Conservation (phyloP, 1,140 invertebrate genomes). For the Macrostomum lignano region DNA sequence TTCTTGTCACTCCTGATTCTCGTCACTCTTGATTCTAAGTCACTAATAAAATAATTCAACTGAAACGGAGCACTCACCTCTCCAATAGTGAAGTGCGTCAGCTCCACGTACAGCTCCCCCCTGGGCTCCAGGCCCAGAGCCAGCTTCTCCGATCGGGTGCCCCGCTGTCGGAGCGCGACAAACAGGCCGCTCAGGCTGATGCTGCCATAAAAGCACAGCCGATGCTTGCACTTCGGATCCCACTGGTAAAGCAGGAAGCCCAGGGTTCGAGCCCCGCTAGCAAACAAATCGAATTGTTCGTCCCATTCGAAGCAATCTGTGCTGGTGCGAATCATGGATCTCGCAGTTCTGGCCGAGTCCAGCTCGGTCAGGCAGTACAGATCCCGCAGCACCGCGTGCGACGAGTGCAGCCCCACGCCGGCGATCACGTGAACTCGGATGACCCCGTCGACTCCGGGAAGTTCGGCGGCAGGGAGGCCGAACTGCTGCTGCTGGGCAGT, state of each 20-base stretch:
- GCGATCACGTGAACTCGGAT: conserved; percentile 3
- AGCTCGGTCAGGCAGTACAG: conserved; percentile 85
- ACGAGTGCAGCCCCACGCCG: conserved; percentile 2
- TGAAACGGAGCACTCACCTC: too few relatives aligned
- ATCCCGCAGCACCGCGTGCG: conserved; percentile 35
- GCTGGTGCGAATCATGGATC: conserved; percentile 80
- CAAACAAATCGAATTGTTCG: conserved; percentile 82
- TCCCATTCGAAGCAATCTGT: conserved; percentile 96
- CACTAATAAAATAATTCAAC: too few relatives aligned
- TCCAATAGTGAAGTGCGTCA: conserved; percentile 42
- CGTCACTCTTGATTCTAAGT: too few relatives aligned
- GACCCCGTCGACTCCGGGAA: conserved; percentile 1
- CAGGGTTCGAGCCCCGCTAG: conserved; percentile 54
- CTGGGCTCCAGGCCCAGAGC: conserved; percentile 56
- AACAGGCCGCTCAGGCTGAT: conserved; percentile 11
- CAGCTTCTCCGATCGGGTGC: conserved; percentile 29
- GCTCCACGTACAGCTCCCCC: conserved; percentile 68
- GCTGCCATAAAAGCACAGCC: conserved; percentile 24
- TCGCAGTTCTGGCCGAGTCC: conserved; percentile 76
- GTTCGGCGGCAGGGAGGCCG: too few relatives aligned
- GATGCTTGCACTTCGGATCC: conserved; percentile 43
- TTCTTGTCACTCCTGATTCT: too few relatives aligned
- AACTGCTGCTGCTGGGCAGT: too few relatives aligned
- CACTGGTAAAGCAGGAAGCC: conserved; percentile 88
- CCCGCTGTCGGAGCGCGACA: neutral